These are phyloP conservation scores for Meteorus colon DNA, from an alignment of 2,888 invertebrate genomes.

Conservation along the genomic window DNA sequence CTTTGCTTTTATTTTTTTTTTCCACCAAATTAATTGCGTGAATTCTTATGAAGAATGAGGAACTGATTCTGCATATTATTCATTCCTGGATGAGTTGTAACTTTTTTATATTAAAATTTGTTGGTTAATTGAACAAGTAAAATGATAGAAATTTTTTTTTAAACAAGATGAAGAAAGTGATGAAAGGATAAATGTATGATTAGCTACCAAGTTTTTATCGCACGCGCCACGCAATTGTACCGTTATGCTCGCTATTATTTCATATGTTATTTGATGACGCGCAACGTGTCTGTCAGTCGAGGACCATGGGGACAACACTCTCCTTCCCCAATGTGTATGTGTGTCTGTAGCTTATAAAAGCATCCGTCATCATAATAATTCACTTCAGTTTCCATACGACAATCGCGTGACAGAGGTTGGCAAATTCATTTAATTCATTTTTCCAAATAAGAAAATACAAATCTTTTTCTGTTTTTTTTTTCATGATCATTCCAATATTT, in stretches of 20 bases:
- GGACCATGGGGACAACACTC: conserved; percentile 11
- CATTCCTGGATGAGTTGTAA: too few species aligned
- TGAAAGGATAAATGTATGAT: too few species aligned
- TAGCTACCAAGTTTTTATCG: neutral
- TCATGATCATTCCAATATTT: too few species aligned
- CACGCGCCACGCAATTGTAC: neutral
- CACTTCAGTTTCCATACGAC: conserved; percentile 60
- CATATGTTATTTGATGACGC: conserved; percentile 10
- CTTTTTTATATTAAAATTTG: too few species aligned
- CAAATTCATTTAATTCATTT: conserved; percentile 18
- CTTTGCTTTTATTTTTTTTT: neutral
- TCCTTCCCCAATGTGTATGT: conserved; percentile 43
- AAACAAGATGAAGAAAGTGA: too few species aligned
- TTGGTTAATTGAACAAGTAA: too few species aligned
- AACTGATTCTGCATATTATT: too few species aligned
- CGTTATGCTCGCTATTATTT: neutral
- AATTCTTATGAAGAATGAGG: too few species aligned
- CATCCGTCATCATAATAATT: conserved; percentile 58
- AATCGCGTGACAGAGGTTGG: conserved; percentile 41
- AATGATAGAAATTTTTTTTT: too few species aligned
- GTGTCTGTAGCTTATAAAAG: conserved; percentile 64
- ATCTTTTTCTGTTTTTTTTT: neutral
- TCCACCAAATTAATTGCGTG: neutral
- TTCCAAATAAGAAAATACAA: neutral
- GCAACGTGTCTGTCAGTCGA: neutral